Base-by-base conservation (phyloP, 2,797 vertebrate genomes). In the Hirundo rustica region DNA sequence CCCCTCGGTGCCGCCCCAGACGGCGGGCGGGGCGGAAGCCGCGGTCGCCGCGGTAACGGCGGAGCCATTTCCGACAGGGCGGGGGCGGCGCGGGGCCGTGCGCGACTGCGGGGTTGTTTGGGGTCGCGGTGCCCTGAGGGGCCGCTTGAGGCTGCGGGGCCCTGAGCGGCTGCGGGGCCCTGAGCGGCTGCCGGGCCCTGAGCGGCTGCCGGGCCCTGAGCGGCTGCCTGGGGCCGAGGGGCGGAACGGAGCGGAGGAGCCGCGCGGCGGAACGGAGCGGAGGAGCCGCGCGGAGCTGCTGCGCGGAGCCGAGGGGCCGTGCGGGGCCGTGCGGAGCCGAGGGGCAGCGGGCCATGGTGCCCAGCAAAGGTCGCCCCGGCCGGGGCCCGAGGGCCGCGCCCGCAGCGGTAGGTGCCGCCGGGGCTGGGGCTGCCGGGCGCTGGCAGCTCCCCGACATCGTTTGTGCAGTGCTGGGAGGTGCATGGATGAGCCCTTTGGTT, bases 291-390 rank as follows among this genome's bases (percentile, higher is more conserved):
- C 4, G 16, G 72, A 53, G 27, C 50, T 2, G 10, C 32, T 9
- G 16, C 6, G 27, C 3, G 16, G 66, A 29, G 51, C 44, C 44
- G 40, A 4, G 25, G 23, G 15, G 13, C 21, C 5, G 47, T 2
- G 51, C 7, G 22, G 11, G 1, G n/a, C 45, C 8, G 55, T 3
- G 54, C 6, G 64, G 71, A 2, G 30, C 65, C 23, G 58, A 19
- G 60, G 51, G 60, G 10, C 30, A 2, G 62, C 34, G 14, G 67
- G 40, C 48, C 91, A 98, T 98, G 98, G 97, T 98, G 93, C 98
- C 98, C 64, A 96, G 97, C 95, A 98, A 96, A 71, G 97, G 97
- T 80, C 97, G 98, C 53, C 67, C 96, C 22, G 79, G 92, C 13
- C 92, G 96, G 83, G 97, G 79, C 88, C 86, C 94, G 66, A 96